Conservation (phyloP, 2,113 vertebrate genomes). For the Porphyrio hochstetteri region DNA sequence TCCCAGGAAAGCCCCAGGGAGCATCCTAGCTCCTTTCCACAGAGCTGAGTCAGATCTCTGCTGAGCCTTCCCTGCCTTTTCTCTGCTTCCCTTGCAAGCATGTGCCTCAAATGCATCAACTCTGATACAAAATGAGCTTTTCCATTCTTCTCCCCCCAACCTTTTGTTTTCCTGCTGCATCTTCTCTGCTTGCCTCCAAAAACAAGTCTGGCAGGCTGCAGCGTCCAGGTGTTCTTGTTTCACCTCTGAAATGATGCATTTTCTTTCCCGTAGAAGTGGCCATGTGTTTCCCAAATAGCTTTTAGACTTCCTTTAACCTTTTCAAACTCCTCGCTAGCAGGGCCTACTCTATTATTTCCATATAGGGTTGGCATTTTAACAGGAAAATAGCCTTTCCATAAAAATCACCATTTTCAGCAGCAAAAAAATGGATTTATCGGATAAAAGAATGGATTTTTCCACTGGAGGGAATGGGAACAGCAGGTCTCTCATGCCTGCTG, state of each 20-base stretch:
- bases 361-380: conserved; percentile 14
- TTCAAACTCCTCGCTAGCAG: neutral
- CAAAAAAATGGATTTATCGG: conserved; percentile 16
- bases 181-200: neutral
- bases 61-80: neutral
- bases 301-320: conserved; percentile 44
- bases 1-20: neutral
- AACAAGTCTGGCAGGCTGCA: fast-evolving
- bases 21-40: no score
- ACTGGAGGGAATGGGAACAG: neutral
- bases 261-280: neutral
- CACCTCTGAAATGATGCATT: neutral
- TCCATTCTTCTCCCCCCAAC: neutral
- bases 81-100: neutral
- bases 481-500: neutral
- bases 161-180: neutral
- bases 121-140: neutral
- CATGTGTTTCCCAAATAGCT: neutral
- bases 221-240: neutral
- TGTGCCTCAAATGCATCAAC: neutral
- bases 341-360: neutral
- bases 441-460: neutral
- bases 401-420: neutral
- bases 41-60: neutral
- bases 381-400: neutral